Base-by-base conservation (phyloP, 2,113 vertebrate genomes). In the Sorex fumeus region DNA sequence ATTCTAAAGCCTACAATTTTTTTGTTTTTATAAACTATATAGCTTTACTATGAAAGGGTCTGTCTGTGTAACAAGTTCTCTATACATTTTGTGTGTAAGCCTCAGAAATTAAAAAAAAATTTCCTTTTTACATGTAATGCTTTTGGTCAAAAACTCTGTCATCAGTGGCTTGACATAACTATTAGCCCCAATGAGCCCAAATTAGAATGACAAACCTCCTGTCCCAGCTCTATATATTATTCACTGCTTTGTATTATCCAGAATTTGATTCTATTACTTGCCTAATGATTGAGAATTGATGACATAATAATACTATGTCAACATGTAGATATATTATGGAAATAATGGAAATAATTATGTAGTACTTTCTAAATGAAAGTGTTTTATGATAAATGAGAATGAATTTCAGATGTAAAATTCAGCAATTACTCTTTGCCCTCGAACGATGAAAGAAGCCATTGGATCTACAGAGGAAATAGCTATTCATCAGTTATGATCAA, bases 371-470 rank as follows among this genome's bases (percentile, higher is more conserved):
- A 93, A 88, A 90, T 43, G 64, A 76, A 88, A 90, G 34, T 67
- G 15, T 70, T 79, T 94, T 95, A 86, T 96, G 71, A 96, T 88
- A 90, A 93, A 95, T 90, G 93, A 90, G 90, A 90, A 86, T 88
- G 67, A 67, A 80, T 93, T 91, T 96, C 88, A 95, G 91, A 92
- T 93, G 66, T 93, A 91, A 94, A 96, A 90, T 45, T 45, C 21
- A 90, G 88, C 85, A 85, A 93, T 93, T 93, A 71, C 88, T 93
- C 83, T 95, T 95, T 94, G 79, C 76, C 83, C 83, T 80, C 36
- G 86, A 92, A 90, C 81, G 84, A 87, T 94, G 92, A 91, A 92
- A 90, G 93, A 93, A 72, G 53, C 8, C 72, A 92, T 88, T 83
- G 72, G 72, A 88, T 88, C 32, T 84, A 77, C 88, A 88, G 82